Percentiles rank a stretch among this genome's conserved stretches.
phyloP scores from a whole-genome alignment of 2,888 invertebrate species.

The Meta bourneti region DNA sequence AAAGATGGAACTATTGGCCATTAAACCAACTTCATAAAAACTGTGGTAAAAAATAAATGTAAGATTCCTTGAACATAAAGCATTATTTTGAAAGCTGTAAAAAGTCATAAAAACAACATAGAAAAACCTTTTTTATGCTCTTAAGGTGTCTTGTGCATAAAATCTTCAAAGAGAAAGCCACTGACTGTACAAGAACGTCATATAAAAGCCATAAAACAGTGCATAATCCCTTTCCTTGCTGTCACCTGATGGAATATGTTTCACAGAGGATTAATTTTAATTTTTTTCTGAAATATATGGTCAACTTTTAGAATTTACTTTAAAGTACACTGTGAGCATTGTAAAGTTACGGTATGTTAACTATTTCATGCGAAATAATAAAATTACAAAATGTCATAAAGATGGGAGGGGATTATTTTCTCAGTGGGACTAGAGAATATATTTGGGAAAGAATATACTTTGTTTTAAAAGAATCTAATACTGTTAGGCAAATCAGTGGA shows the following conservation, averaged over 20 bases:
- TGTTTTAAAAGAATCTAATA: neutral
- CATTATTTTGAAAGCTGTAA: constrained; percentile 17
- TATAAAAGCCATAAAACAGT: constrained; percentile 50
- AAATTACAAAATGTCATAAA: neutral
- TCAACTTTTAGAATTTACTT: neutral
- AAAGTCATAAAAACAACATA: constrained; percentile 11
- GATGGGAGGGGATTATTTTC: neutral
- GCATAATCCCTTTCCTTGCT: constrained; percentile 14
- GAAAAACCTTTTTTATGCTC: constrained; percentile 12
- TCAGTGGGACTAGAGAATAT: neutral
- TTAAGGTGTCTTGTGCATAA: neutral
- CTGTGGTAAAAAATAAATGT: neutral
- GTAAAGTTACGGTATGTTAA: neutral
- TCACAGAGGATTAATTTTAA: constrained; percentile 20
- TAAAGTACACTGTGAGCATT: neutral
- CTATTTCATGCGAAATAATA: neutral
- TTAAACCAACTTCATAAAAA: too few species aligned
- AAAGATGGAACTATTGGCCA: too few species aligned
- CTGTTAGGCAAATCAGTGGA: neutral
- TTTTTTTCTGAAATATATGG: neutral
- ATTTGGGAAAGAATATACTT: neutral
- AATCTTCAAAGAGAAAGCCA: neutral
- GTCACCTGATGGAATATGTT: constrained; percentile 28
- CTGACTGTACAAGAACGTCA: constrained; percentile 29
- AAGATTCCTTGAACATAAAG: neutral